Evolutionary conservation across 2,113 vertebrate genomes (phyloP), one percentile per base, ranked within the genome.

Genomic region (Rhineura floridana): DNA sequence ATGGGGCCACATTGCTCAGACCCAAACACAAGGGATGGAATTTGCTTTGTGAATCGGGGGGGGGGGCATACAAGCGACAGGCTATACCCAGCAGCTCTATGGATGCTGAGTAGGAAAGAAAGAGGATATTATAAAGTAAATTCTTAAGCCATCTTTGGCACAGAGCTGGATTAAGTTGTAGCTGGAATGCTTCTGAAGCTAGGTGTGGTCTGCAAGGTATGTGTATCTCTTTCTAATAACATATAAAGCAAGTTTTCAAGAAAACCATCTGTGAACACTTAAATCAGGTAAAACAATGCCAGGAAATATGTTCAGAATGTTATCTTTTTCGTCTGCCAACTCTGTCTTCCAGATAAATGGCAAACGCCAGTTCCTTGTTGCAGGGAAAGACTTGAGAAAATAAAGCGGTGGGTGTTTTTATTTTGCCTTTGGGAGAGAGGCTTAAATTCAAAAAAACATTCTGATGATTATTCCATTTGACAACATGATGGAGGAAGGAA

Each of bases 231-330:
- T 91, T 85, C 87, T 85, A 6, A 70, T 81, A 76, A 81, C 36
- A 91, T 90, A 75, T 87, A 82, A 88, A 87, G 82, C 46, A 67
- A 77, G 42, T 36, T 55, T 73, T 89, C 39, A 93, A 94, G 90
- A 90, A 59, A 87, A 92, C 96, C 94, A 95, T 96, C 93, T 97
- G 96, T 95, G 96, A 97, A 95, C 91, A 92, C 96, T 97, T 97
- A 97, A 93, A 96, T 94, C 96, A 96, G 95, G 96, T 96, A 96
- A 97, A 97, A 97, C 97, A 97, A 97, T 97, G 96, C 94, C 95
- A 97, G 96, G 97, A 97, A 97, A 96, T 96, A 96, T 96, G 96
- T 96, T 95, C 63, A 55, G 63, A 89, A 85, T 88, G 70, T 84
- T 94, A 87, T 95, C 94, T 96, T 95, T 96, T 96, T 82, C 81